phyloP scores from a whole-genome alignment of 2,888 invertebrate genomes.

The Euplexia lucipara region DNA sequence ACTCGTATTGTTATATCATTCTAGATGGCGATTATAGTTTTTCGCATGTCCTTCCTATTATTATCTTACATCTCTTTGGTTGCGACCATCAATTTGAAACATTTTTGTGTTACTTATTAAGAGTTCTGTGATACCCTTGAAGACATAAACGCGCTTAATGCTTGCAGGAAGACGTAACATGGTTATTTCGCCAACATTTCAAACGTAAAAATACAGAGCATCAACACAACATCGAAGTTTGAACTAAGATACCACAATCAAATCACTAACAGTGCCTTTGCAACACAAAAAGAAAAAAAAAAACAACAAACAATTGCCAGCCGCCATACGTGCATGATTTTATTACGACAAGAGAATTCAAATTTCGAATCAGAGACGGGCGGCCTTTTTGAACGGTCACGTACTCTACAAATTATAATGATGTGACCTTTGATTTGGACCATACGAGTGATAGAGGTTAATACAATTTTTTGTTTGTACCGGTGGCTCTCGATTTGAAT shows the following conservation, averaged over 20 bases:
- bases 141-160: too few relatives aligned
- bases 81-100: too few relatives aligned
- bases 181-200: too few relatives aligned
- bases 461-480: constrained; percentile 85
- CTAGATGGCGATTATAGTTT: too few relatives aligned
- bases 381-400: constrained; percentile 85
- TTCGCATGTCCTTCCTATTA: too few relatives aligned
- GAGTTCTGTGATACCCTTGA: too few relatives aligned
- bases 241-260: constrained; percentile 27
- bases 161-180: too few relatives aligned
- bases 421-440: constrained; percentile 86
- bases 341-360: constrained; percentile 88
- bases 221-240: neutral
- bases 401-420: constrained; percentile 85
- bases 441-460: constrained; percentile 82
- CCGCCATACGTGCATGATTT: constrained; percentile 83
- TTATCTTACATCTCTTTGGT: too few relatives aligned
- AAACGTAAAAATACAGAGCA: neutral
- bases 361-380: constrained; percentile 85
- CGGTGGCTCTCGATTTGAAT: constrained; percentile 79
- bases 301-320: constrained; percentile 65
- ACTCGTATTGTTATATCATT: too few relatives aligned
- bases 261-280: constrained; percentile 8
- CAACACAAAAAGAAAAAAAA: constrained; percentile 53
- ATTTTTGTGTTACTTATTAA: too few relatives aligned